Evolutionary conservation across 2,113 vertebrate species (phyloP), one percentile per base, ranked within the genome.

Genomic region (Hucho hucho): DNA sequence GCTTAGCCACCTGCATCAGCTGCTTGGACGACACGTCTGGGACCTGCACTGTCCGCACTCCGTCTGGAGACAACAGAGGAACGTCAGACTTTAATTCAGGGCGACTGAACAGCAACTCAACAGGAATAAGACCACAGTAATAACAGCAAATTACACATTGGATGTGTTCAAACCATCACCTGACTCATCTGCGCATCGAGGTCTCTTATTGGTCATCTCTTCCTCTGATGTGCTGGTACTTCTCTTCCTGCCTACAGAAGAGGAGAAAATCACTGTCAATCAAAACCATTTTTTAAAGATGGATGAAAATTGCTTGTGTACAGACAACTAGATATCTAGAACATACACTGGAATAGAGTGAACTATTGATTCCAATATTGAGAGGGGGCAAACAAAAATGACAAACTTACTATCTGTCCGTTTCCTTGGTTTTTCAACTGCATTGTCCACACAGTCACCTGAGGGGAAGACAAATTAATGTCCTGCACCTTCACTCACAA

Each of bases 1-100:
- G 81, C 79, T 84, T 90, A 26, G 94, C 93, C 0, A 96, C 75
- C 25, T 14, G 71, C 84, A 95, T 88, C 69, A 95, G 89, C 87
- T 95, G 91, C 6, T 88, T 78, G 28, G 95, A 94, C 0, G 93
- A 93, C 65, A 94, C 75, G 3, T 83, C 24, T 64, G 4, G 58
- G 78, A 46, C 59, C 5, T 0, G 71, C 22, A 2, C 81, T 0
- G 61, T 1, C 75, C 84, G 84, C 2, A 46, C 4, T 25, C 84
- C 92, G 58, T 88, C 94, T 96, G 84, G 88, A 9, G 13, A 74
- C 0, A 1, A 53, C 37, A 43, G 37, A 43, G 37, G 37, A 43
- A 43, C 7, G 7, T 43, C 1, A 70, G 6, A n/a, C 12, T 28
- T 0, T 3, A 1, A 1, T 29, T 25, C 14, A 25, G 20, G 26